Evolutionary conservation across 1,140 invertebrate genomes (phyloP).

Genomic region (Protaetia brevitarsis): DNA sequence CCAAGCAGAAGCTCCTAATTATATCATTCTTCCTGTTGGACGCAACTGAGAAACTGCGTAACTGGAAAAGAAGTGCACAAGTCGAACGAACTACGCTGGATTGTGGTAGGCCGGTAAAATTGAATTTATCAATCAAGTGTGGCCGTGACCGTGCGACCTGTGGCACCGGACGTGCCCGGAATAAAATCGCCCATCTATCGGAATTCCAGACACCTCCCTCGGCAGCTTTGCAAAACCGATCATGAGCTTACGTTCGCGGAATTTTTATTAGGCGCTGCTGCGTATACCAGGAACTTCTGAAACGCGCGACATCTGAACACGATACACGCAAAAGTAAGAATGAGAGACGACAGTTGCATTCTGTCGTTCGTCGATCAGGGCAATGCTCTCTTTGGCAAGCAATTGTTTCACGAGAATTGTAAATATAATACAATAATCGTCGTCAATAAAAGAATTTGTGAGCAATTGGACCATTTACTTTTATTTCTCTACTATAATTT

Average conservation of each 20-base stretch:
- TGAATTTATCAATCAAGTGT: conserved; percentile 31
- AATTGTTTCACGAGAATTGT: no score
- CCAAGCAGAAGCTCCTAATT: neutral
- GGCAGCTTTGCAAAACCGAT: conserved; percentile 16
- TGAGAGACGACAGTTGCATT: no score
- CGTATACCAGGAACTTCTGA: neutral
- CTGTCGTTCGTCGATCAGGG: no score
- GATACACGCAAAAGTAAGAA: no score
- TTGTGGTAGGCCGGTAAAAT: conserved; percentile 31
- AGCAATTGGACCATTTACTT: no score
- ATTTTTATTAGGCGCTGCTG: neutral
- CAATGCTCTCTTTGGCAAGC: no score
- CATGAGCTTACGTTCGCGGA: neutral
- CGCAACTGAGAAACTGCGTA: no score
- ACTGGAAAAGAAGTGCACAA: neutral
- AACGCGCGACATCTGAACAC: no score
- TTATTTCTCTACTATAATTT: no score
- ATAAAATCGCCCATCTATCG: conserved; percentile 19
- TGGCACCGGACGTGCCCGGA: conserved; percentile 24
- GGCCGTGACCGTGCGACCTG: conserved; percentile 25
- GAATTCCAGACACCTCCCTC: conserved; percentile 21
- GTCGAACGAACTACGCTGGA: neutral
- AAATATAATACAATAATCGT: no score
- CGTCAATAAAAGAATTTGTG: no score
- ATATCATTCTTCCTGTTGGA: neutral